Conservation (phyloP, 2,888 invertebrate species). For the Ophion costatus region DNA sequence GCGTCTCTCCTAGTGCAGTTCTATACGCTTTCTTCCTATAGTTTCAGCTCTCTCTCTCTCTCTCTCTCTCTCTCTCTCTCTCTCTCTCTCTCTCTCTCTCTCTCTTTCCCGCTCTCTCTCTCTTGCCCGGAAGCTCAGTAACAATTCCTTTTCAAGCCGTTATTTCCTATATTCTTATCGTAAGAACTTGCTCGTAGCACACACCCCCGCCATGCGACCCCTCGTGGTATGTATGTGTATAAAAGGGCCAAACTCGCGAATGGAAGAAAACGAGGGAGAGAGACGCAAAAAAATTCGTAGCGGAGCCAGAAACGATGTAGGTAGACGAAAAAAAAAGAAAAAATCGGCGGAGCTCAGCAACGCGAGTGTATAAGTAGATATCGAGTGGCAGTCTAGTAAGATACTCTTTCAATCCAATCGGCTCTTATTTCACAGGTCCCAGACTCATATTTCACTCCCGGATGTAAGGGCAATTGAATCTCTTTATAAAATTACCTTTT, state of each 20-base stretch:
- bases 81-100: conserved; percentile 39
- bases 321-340: conserved; percentile 28
- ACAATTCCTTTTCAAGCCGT: conserved; percentile 56
- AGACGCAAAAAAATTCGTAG: conserved; percentile 43
- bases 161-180: conserved; percentile 49
- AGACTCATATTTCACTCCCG: conserved; percentile 80
- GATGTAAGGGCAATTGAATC: conserved; percentile 80
- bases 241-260: conserved; percentile 23
- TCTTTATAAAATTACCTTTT: conserved; percentile 79
- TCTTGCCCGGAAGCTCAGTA: conserved; percentile 42
- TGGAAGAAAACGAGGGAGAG: conserved; percentile 21
- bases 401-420: conserved; percentile 80
- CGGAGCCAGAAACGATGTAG: conserved; percentile 52
- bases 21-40: neutral
- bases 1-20: conserved; percentile 34
- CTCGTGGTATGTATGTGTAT: neutral
- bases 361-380: conserved; percentile 75
- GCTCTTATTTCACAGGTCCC: conserved; percentile 78
- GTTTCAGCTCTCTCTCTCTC: conserved; percentile 12
- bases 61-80: conserved; percentile 51
- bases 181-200: conserved; percentile 50
- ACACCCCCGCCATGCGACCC: neutral
- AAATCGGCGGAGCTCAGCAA: conserved; percentile 42
- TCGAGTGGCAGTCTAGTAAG: conserved; percentile 74
- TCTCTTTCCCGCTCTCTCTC: neutral